Conservation (phyloP, 2,797 vertebrate species). For the Neostethus bicornis region DNA sequence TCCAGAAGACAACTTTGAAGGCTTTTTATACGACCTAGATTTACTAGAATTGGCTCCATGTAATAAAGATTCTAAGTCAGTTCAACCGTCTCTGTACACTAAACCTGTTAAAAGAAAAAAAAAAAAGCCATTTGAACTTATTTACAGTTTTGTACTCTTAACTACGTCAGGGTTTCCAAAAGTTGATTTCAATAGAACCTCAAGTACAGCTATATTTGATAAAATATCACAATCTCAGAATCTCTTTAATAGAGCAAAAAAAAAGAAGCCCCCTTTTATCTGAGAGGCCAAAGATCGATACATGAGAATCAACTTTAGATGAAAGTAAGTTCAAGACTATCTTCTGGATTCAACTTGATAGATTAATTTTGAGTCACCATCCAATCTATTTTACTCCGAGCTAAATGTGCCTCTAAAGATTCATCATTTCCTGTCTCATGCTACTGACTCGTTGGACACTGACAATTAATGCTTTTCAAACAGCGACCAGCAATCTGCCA, state of each 20-base stretch:
- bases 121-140: neutral
- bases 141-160: neutral
- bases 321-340: neutral
- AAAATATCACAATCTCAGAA: neutral
- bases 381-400: neutral
- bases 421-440: constrained; percentile 8
- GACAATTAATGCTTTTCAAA: constrained; percentile 15
- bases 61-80: too few relatives aligned
- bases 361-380: neutral
- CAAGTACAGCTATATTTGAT: neutral
- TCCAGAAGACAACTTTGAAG: too few relatives aligned
- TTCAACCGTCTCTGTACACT: too few relatives aligned
- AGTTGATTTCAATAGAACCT: constrained; percentile 8
- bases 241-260: neutral
- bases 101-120: neutral
- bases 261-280: constrained; percentile 1
- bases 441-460: constrained; percentile 14
- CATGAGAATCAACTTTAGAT: constrained; percentile 17
- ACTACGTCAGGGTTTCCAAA: constrained; percentile 5
- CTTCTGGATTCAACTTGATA: neutral
- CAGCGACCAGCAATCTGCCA: neutral
- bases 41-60: neutral
- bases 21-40: too few relatives aligned
- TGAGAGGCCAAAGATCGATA: constrained; percentile 28
- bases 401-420: neutral